phyloP scores from a whole-genome alignment of 2,797 vertebrate genomes.

The Rhinoraja longicauda region DNA sequence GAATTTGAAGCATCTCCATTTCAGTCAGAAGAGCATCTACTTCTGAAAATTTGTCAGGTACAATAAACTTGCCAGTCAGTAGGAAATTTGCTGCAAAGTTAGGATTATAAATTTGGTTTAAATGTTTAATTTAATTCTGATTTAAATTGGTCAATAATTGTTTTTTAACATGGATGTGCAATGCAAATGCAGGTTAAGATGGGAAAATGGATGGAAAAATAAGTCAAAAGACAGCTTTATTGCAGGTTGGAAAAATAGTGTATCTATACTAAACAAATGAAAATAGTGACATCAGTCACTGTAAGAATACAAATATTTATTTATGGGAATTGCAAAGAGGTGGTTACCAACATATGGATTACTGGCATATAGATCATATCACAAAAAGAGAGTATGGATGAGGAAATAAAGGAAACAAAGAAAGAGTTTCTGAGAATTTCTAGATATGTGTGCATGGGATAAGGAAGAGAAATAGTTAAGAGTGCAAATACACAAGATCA shows the following conservation, averaged over 20 bases:
- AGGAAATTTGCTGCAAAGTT: conserved; percentile 60
- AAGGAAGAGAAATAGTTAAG: background rate
- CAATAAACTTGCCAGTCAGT: conserved; percentile 54
- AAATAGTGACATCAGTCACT: background rate
- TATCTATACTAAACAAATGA: background rate
- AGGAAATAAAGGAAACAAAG: background rate
- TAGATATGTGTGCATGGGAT: background rate
- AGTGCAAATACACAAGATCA: background rate
- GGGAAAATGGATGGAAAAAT: background rate
- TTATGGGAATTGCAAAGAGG: background rate
- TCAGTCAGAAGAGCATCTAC: conserved; percentile 54
- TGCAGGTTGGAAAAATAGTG: background rate
- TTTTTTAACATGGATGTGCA: background rate
- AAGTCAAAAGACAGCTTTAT: background rate
- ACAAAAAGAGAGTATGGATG: background rate
- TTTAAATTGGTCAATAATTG: background rate
- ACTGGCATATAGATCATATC: background rate
- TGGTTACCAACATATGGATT: background rate
- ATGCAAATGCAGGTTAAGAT: background rate
- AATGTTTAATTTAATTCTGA: background rate
- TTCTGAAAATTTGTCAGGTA: conserved; percentile 57
- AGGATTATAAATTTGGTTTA: conserved; percentile 42
- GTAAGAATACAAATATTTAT: background rate
- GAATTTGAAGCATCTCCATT: conserved; percentile 53
- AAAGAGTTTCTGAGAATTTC: background rate